Percentiles rank a stretch among this genome's conserved stretches.
Evolutionary conservation across 1,140 invertebrate genomes (phyloP).

Genomic region (Planococcus citri): DNA sequence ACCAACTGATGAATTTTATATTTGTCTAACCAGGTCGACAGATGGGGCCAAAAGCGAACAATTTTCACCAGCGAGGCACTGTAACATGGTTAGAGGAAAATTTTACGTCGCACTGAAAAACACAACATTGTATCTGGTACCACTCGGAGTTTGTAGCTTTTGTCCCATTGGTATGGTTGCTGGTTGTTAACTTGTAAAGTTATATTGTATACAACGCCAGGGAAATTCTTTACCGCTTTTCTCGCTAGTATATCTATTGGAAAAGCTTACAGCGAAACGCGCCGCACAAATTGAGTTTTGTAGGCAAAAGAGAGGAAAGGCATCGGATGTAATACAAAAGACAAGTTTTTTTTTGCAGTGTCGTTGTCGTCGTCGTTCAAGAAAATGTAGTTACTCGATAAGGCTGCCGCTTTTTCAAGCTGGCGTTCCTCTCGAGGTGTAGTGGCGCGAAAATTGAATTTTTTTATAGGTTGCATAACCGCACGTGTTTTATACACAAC

Average conservation of each 20-base stretch:
- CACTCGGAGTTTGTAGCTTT: slow-evolving; percentile 5
- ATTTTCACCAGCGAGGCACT: too few relatives aligned
- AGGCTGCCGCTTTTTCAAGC: not conserved
- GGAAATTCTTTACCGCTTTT: slow-evolving; percentile 20
- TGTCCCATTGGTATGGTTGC: slow-evolving; percentile 19
- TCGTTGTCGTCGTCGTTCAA: too few relatives aligned
- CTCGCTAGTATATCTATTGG: slow-evolving; percentile 12
- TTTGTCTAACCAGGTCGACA: too few relatives aligned
- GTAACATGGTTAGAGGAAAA: not conserved
- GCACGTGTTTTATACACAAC: not conserved
- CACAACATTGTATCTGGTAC: not conserved
- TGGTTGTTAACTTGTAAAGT: slow-evolving; percentile 19
- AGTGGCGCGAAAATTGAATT: slow-evolving; percentile 2
- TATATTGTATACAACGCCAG: slow-evolving; percentile 13
- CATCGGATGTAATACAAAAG: not conserved
- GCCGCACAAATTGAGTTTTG: slow-evolving; percentile 16
- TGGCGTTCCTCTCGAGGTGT: too few relatives aligned
- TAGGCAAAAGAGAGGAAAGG: not conserved
- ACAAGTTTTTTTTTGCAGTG: slow-evolving; percentile 4
- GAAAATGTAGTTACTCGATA: not conserved
- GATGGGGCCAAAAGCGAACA: too few relatives aligned
- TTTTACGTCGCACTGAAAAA: not conserved
- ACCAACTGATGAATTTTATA: too few relatives aligned
- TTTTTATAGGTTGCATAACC: not conserved
- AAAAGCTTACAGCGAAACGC: slow-evolving; percentile 16